These are phyloP conservation scores for Amorpha juglandis DNA, from an alignment of 2,888 invertebrate species.

Conservation along the genomic window DNA sequence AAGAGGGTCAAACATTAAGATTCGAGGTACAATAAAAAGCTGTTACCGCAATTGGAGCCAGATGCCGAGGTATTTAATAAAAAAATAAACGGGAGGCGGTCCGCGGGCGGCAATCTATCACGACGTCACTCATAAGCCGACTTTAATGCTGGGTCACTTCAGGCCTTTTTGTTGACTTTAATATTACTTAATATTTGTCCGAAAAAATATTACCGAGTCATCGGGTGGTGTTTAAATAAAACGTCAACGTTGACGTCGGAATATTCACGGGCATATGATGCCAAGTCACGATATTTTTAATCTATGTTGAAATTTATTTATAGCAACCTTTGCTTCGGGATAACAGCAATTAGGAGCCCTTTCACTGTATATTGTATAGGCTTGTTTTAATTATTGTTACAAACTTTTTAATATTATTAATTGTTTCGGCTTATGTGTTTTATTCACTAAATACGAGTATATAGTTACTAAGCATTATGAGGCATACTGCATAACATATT, in stretches of 20 bases:
- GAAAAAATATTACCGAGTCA: conserved; percentile 69
- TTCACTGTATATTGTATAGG: conserved; percentile 26
- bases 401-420: background rate
- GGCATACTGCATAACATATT: too few relatives aligned
- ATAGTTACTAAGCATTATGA: too few relatives aligned
- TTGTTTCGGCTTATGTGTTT: background rate
- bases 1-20: conserved; percentile 53
- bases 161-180: conserved; percentile 80
- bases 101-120: conserved; percentile 77
- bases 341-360: conserved; percentile 33
- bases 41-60: conserved; percentile 75
- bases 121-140: conserved; percentile 79
- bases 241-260: conserved; percentile 68
- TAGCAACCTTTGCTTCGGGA: conserved; percentile 21
- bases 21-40: conserved; percentile 61
- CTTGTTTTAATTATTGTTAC: conserved; percentile 18
- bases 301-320: conserved; percentile 51
- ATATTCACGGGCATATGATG: conserved; percentile 55
- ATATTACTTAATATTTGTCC: conserved; percentile 72
- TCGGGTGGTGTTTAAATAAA: conserved; percentile 67
- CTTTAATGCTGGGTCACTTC: conserved; percentile 83
- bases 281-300: conserved; percentile 48
- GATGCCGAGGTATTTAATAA: conserved; percentile 76
- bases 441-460: too few relatives aligned
- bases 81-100: conserved; percentile 69